Conservation (phyloP, 2,113 vertebrate species). For the Ceyx margarethae region DNA sequence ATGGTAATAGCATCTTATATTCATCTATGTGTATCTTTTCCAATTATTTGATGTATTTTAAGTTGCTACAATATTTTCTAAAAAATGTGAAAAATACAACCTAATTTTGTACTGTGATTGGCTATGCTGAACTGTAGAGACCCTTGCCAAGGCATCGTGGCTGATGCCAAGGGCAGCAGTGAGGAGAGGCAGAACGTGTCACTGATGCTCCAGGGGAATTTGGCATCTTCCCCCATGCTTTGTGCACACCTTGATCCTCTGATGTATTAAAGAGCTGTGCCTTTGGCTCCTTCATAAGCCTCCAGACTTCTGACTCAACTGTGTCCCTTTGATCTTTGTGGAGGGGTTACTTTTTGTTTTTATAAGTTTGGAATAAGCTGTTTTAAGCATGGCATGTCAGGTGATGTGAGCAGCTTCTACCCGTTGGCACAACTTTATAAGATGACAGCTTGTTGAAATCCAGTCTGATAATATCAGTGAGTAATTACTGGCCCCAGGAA, state of each 20-base stretch:
- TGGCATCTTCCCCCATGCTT: not conserved
- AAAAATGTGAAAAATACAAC: not conserved
- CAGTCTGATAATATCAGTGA: not conserved
- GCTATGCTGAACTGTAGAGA: not conserved
- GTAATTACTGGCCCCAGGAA: not conserved
- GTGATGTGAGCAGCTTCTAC: not conserved
- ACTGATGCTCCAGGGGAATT: not conserved
- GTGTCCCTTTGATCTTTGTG: not conserved
- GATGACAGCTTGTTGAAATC: not conserved
- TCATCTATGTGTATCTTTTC: not conserved
- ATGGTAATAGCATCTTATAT: slow-evolving; percentile 75
- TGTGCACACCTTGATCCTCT: not conserved
- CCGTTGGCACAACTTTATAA: not conserved
- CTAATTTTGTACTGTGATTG: not conserved
- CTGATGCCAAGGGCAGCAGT: not conserved
- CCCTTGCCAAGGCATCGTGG: not conserved
- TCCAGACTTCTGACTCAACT: not conserved
- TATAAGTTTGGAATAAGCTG: not conserved
- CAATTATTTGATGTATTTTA: not conserved
- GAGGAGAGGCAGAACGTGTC: not conserved
- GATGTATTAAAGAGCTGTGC: not conserved
- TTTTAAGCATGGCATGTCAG: not conserved
- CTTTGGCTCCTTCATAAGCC: not conserved
- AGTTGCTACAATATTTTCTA: not conserved
- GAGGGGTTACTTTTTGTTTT: not conserved